These are phyloP conservation scores for Leuciscus idus DNA, from an alignment of 2,113 vertebrate genomes.

Conservation along the genomic window DNA sequence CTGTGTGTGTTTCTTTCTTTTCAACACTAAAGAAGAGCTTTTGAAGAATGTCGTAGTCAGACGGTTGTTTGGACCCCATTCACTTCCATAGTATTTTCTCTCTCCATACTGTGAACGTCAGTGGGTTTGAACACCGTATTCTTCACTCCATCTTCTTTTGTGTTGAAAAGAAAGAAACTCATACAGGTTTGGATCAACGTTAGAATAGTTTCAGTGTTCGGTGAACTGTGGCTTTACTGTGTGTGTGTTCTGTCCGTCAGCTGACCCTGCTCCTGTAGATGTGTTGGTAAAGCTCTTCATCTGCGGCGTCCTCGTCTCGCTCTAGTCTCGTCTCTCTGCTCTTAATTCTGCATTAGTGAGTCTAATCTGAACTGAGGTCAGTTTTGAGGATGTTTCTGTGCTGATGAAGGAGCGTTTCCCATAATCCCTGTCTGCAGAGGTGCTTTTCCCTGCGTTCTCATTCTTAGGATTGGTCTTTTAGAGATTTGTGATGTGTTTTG, in stretches of 20 bases:
- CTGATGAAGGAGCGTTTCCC: constrained; percentile 6
- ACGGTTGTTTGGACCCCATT: too few species aligned
- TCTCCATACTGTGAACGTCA: too few species aligned
- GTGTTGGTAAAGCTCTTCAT: not conserved
- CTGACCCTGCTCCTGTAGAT: not conserved
- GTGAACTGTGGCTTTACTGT: too few species aligned
- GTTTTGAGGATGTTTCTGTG: not conserved
- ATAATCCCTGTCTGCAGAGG: constrained; percentile 18
- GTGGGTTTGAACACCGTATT: too few species aligned
- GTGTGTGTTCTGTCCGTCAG: not conserved
- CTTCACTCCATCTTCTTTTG: too few species aligned
- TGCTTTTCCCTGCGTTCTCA: constrained; percentile 1
- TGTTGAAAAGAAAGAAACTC: too few species aligned
- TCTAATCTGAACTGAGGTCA: constrained; percentile 24
- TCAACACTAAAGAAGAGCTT: too few species aligned
- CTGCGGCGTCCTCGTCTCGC: not conserved
- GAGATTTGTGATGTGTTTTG: constrained; percentile 11
- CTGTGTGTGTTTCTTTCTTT: too few species aligned
- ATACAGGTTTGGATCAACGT: too few species aligned
- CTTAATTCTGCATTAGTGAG: not conserved
- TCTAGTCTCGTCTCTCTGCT: not conserved
- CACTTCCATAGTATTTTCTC: too few species aligned
- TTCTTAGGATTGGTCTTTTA: constrained; percentile 10
- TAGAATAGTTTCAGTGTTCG: too few species aligned
- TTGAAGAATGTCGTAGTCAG: too few species aligned